Conservation (phyloP, 2,113 vertebrate genomes). For the Mormoops blainvillei region DNA sequence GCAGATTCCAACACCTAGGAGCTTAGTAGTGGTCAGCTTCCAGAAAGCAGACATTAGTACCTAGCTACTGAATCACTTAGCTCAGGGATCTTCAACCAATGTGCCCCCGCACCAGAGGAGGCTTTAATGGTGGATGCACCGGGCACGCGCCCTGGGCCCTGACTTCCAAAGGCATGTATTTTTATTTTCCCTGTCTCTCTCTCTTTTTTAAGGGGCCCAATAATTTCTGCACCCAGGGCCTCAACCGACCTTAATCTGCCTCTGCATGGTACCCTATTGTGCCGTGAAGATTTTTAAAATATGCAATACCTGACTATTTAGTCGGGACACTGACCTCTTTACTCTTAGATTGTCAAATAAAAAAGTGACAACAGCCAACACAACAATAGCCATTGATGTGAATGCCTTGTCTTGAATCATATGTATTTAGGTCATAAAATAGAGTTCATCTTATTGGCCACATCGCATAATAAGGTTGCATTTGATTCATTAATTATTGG, state of each 20-base stretch:
- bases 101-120: too few species aligned
- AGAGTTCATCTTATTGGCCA: not conserved
- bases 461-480: not conserved
- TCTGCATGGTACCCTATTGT: not conserved
- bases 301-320: not conserved
- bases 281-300: not conserved
- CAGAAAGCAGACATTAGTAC: constrained; percentile 25
- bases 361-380: not conserved
- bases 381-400: not conserved
- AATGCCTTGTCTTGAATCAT: not conserved
- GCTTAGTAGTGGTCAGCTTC: constrained; percentile 19
- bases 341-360: not conserved
- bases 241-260: too few species aligned
- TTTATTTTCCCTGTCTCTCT: too few species aligned
- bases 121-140: too few species aligned
- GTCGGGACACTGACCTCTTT: not conserved
- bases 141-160: too few species aligned
- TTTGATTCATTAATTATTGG: not conserved
- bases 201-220: too few species aligned
- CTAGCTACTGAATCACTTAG: constrained; percentile 10
- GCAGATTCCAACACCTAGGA: constrained; percentile 31
- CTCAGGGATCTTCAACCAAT: not conserved
- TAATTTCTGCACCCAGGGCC: too few species aligned
- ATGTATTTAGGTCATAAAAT: not conserved
- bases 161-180: too few species aligned